phyloP scores from a whole-genome alignment of 2,888 invertebrate genomes.

The Brachyptera putata region DNA sequence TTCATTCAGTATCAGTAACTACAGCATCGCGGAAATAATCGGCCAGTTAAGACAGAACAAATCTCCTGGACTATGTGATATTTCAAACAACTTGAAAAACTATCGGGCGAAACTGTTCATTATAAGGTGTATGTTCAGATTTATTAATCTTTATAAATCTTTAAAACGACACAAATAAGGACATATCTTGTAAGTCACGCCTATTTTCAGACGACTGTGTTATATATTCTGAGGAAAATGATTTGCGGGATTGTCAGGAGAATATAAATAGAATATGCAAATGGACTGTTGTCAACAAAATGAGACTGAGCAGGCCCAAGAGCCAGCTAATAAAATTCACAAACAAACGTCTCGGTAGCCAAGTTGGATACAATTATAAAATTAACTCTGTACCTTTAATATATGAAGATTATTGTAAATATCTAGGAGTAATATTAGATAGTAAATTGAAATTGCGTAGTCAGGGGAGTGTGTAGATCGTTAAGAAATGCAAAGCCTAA shows the following conservation, averaged over 20 bases:
- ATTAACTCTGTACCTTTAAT: constrained; percentile 4
- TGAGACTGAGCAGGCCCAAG: constrained; percentile 6
- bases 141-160: background rate
- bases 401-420: background rate
- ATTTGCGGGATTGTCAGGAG: background rate
- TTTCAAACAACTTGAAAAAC: background rate
- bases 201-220: background rate
- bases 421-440: constrained; percentile 4
- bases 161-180: background rate
- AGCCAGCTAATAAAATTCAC: constrained; percentile 1
- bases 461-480: background rate
- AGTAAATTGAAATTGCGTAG: background rate
- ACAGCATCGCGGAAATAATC: background rate
- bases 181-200: background rate
- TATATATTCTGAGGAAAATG: background rate
- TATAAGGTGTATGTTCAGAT: background rate
- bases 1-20: background rate
- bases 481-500: background rate
- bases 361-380: background rate
- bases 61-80: background rate
- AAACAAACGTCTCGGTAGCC: background rate
- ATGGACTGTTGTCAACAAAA: constrained; percentile 4
- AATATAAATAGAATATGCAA: background rate
- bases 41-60: background rate
- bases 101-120: background rate